These are phyloP conservation scores for Strix uralensis DNA, from an alignment of 2,113 vertebrate genomes.

Conservation along the genomic window DNA sequence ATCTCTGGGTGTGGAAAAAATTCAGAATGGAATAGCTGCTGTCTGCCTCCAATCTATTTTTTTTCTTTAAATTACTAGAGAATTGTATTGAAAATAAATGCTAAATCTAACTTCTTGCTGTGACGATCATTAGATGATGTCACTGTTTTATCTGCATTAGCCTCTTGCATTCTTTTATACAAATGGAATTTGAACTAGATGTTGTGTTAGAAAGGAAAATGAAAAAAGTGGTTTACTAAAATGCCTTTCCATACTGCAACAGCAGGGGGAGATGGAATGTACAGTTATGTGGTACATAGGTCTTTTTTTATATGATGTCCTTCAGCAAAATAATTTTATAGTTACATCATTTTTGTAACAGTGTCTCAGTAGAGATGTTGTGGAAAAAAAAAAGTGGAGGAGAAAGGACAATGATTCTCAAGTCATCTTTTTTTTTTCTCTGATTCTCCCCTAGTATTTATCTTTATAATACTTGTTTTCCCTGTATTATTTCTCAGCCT, in stretches of 20 bases:
- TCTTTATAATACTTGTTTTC: background rate
- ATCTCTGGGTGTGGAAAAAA: background rate
- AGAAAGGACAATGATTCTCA: background rate
- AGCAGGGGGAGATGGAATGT: background rate
- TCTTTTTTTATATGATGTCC: background rate
- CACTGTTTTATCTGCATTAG: background rate
- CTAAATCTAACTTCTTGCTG: background rate
- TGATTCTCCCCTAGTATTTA: background rate
- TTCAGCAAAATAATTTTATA: background rate
- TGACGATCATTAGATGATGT: background rate
- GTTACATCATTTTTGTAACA: background rate
- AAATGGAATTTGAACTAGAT: background rate
- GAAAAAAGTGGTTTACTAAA: background rate
- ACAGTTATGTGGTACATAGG: background rate
- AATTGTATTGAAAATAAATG: background rate
- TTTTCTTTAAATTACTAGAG: background rate
- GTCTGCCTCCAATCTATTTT: background rate
- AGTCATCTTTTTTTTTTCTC: background rate
- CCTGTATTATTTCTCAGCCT: background rate
- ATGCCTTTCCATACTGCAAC: background rate
- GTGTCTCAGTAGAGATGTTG: background rate
- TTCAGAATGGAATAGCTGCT: background rate
- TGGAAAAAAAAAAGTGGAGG: background rate
- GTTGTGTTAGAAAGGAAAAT: background rate
- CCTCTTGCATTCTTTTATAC: background rate